Conservation (phyloP, 92 coral and sea anemone genomes). For the Palythoa caribaeorum region DNA sequence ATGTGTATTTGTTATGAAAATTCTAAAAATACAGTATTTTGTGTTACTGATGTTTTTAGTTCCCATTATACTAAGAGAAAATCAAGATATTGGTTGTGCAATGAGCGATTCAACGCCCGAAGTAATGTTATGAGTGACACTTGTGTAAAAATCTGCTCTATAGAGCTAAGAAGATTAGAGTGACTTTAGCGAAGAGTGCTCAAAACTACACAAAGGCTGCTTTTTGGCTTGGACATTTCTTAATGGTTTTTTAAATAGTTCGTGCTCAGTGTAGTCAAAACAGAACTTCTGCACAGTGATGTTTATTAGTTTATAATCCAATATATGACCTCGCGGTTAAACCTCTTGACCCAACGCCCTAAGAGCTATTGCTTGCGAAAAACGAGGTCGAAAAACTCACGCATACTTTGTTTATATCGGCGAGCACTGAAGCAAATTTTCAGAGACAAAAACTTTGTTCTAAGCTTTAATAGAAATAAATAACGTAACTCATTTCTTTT, state of each 20-base stretch:
- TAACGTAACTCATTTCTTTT: background rate
- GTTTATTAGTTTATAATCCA: slow-evolving; percentile 32
- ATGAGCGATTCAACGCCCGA: background rate
- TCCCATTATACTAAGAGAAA: background rate
- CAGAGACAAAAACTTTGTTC: background rate
- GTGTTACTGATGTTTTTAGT: background rate
- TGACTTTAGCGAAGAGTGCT: background rate
- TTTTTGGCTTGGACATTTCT: slow-evolving; percentile 18
- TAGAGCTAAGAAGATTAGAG: background rate
- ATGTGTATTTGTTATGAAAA: background rate
- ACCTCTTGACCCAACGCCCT: slow-evolving; percentile 39
- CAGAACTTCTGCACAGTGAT: slow-evolving; percentile 30
- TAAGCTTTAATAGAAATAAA: background rate
- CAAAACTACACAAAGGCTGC: slow-evolving; percentile 21
- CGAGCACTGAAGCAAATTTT: background rate
- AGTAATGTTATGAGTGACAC: slow-evolving; percentile 7
- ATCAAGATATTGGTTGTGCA: slow-evolving; percentile 17
- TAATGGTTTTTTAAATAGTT: slow-evolving; percentile 49
- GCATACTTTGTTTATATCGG: background rate
- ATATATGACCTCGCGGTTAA: slow-evolving; percentile 53
- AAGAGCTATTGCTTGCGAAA: slow-evolving; percentile 13
- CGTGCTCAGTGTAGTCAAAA: slow-evolving; percentile 37
- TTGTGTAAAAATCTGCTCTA: background rate
- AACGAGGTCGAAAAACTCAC: slow-evolving; percentile 18
- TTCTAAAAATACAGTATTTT: background rate